Conservation (phyloP, 92 coral and sea anemone species). For the Zoanthus sociatus region DNA sequence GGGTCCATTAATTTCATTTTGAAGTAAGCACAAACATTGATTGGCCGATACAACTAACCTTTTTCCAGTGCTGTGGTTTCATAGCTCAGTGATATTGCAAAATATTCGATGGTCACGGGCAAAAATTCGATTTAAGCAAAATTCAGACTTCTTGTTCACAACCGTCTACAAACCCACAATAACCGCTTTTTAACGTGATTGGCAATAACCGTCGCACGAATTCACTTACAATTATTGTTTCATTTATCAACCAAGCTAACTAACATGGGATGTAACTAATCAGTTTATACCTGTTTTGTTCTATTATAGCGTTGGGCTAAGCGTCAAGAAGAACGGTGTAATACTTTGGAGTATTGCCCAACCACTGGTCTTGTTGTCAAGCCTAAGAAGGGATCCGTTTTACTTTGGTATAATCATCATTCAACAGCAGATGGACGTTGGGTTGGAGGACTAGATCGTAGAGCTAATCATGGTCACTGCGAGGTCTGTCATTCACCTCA, state of each 20-base stretch:
- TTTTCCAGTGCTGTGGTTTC: too few species aligned
- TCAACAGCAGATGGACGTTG: conserved; percentile 69
- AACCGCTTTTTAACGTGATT: too few species aligned
- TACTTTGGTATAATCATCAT: conserved; percentile 88
- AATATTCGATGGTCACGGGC: too few species aligned
- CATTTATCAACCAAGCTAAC: not conserved
- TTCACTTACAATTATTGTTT: too few species aligned
- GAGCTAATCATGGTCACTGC: conserved; percentile 81
- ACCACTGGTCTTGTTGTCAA: conserved; percentile 73
- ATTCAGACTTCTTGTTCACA: too few species aligned
- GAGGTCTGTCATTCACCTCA: conserved; percentile 50
- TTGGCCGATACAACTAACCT: too few species aligned
- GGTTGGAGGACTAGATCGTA: conserved; percentile 77
- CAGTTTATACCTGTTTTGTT: not conserved
- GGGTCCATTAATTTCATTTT: too few species aligned
- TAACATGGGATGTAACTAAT: not conserved
- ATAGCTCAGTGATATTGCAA: too few species aligned
- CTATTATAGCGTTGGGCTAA: conserved; percentile 74
- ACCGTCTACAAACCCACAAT: too few species aligned
- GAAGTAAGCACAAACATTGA: too few species aligned
- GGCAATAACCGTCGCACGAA: too few species aligned
- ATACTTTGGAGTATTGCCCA: conserved; percentile 72
- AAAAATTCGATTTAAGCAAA: too few species aligned
- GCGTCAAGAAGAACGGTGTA: conserved; percentile 65
- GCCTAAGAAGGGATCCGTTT: conserved; percentile 79